Percentiles rank a stretch among this genome's conserved stretches.
phyloP scores from a whole-genome alignment of 2,888 invertebrate species.

The Neocrepidodera transversa region DNA sequence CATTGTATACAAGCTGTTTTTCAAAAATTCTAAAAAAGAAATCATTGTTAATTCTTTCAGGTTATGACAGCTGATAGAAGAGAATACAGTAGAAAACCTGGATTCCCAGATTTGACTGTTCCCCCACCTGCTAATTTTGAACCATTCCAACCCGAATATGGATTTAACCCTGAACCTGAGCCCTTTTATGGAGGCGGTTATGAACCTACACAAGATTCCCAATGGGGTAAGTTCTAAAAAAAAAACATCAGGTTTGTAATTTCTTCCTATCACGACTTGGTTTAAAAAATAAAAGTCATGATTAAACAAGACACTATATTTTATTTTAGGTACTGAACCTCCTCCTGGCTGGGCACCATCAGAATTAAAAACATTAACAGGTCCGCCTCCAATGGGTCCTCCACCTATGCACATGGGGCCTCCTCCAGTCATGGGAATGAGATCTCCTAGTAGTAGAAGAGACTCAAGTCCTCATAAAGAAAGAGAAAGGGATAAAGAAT shows the following conservation, averaged over 20 bases:
- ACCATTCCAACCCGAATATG: conserved; percentile 59
- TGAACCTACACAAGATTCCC: conserved; percentile 77
- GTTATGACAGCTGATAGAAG: conserved; percentile 92
- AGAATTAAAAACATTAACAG: conserved; percentile 75
- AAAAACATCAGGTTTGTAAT: no score
- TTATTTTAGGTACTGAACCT: conserved; percentile 44
- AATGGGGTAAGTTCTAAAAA: conserved; percentile 76
- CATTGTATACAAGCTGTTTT: no score
- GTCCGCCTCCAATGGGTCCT: conserved; percentile 62
- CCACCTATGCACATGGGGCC: conserved; percentile 55
- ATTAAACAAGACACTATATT: no score
- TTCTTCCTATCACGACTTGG: no score
- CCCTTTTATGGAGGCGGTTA: conserved; percentile 67
- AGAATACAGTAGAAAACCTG: conserved; percentile 79
- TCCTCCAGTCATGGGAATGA: conserved; percentile 45
- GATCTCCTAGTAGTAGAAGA: conserved; percentile 40
- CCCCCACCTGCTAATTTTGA: conserved; percentile 64
- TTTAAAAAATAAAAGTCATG: no score
- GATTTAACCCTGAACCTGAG: conserved; percentile 65
- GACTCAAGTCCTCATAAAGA: conserved; percentile 44
- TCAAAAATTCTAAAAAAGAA: no score
- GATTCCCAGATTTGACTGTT: conserved; percentile 69
- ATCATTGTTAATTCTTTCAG: conserved; percentile 55
- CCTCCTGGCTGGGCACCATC: conserved; percentile 67
- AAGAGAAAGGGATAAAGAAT: conserved; percentile 59